phyloP scores from a whole-genome alignment of 2,113 vertebrate genomes.

The Merops nubicus region DNA sequence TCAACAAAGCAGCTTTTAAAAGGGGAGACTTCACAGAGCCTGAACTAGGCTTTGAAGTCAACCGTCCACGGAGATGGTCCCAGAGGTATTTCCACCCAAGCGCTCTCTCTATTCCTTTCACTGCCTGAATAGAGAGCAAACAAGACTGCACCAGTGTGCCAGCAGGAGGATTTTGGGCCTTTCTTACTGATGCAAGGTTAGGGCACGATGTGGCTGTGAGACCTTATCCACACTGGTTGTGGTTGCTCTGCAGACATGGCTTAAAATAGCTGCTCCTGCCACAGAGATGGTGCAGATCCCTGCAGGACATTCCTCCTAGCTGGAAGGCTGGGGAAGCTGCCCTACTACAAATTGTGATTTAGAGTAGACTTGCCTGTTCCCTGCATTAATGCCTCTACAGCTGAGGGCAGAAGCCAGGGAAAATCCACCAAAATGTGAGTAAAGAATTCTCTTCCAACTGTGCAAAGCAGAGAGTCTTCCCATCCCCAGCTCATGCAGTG shows the following conservation, averaged over 20 bases:
- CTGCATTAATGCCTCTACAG: background rate
- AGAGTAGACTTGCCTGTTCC: background rate
- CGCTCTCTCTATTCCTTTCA: background rate
- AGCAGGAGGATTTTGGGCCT: background rate
- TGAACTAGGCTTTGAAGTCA: constrained; percentile 6
- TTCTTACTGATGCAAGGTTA: background rate
- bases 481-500: background rate
- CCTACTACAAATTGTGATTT: background rate
- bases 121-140: background rate
- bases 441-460: background rate
- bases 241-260: background rate
- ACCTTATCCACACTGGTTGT: background rate
- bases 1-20: background rate
- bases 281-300: background rate
- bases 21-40: background rate
- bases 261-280: background rate
- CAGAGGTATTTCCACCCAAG: background rate
- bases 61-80: background rate
- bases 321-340: background rate
- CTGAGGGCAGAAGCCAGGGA: background rate
- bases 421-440: background rate
- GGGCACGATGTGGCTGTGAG: background rate
- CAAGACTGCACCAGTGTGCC: background rate
- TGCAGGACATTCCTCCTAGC: background rate
- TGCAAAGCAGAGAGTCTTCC: background rate